These are phyloP conservation scores for Zaprionus taronus DNA, from an alignment of 1,140 invertebrate genomes.

Conservation along the genomic window DNA sequence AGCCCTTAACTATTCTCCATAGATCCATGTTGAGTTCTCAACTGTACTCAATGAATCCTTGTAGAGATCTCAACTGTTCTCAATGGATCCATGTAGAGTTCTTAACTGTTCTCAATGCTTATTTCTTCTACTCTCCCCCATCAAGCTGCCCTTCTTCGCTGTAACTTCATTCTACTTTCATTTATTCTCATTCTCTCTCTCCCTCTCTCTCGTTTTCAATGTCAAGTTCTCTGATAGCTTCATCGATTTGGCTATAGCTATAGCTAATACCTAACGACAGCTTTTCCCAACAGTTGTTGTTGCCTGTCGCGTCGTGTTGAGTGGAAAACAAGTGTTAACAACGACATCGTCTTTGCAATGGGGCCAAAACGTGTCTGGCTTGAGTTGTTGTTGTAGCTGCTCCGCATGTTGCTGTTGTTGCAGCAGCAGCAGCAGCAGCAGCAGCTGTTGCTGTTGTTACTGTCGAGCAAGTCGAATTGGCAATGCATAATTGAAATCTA, in stretches of 20 bases:
- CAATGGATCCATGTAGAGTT: no score
- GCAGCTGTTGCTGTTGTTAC: constrained; percentile 10
- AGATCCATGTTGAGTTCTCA: no score
- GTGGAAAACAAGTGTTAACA: constrained; percentile 67
- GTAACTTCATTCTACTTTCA: no score
- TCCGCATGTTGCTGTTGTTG: constrained; percentile 29
- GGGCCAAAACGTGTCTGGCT: constrained; percentile 73
- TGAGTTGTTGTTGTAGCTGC: constrained; percentile 36
- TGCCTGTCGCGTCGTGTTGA: constrained; percentile 31
- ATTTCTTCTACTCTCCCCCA: no score
- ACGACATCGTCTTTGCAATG: constrained; percentile 40
- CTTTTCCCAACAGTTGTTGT: constrained; percentile 18
- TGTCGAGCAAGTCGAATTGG: constrained; percentile 65
- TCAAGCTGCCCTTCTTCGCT: no score
- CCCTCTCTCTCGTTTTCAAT: not conserved
- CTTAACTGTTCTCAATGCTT: no score
- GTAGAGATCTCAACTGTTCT: no score
- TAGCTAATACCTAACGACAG: not conserved
- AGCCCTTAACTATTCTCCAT: no score
- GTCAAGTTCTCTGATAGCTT: not conserved
- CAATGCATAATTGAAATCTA: constrained; percentile 82
- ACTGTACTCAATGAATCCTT: no score
- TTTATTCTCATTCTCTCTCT: no score
- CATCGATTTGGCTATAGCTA: constrained; percentile 2
- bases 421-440: constrained; percentile 9